Conservation (phyloP, 2,797 vertebrate species). For the Spatula versicolor region DNA sequence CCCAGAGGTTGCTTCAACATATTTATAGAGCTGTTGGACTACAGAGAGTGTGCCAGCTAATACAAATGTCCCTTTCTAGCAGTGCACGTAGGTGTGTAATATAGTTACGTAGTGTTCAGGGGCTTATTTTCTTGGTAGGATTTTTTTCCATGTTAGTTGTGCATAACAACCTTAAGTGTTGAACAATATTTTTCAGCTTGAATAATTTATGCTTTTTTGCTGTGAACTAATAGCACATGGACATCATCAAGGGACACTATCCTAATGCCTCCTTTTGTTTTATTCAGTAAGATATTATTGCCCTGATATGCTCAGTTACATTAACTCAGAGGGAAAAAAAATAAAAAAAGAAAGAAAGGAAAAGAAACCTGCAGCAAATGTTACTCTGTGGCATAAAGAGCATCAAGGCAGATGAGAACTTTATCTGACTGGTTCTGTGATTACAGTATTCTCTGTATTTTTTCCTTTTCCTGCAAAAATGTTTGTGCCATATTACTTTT, state of each 20-base stretch:
- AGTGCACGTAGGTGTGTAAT: background rate
- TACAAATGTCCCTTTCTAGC: background rate
- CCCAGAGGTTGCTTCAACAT: background rate
- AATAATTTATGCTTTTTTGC: constrained; percentile 20
- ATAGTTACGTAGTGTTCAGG: background rate
- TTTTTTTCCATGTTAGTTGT: background rate
- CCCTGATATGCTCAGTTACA: constrained; percentile 32
- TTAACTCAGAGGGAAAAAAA: constrained; percentile 28
- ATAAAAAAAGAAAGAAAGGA: too few species aligned
- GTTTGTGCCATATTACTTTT: background rate
- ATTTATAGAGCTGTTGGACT: background rate
- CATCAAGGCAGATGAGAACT: background rate
- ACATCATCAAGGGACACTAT: constrained; percentile 23
- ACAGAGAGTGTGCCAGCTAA: background rate
- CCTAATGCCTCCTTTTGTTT: constrained; percentile 51
- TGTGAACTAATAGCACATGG: background rate
- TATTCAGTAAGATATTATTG: constrained; percentile 49
- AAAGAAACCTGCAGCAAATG: background rate
- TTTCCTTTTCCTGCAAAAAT: background rate
- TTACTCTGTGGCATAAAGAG: background rate
- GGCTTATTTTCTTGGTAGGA: background rate
- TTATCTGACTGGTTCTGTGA: background rate
- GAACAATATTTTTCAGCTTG: background rate
- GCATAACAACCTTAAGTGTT: background rate
- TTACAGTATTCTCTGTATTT: background rate